These are phyloP conservation scores for Caenorhabditis parvicauda DNA, from an alignment of 2,888 invertebrate species.

Conservation along the genomic window DNA sequence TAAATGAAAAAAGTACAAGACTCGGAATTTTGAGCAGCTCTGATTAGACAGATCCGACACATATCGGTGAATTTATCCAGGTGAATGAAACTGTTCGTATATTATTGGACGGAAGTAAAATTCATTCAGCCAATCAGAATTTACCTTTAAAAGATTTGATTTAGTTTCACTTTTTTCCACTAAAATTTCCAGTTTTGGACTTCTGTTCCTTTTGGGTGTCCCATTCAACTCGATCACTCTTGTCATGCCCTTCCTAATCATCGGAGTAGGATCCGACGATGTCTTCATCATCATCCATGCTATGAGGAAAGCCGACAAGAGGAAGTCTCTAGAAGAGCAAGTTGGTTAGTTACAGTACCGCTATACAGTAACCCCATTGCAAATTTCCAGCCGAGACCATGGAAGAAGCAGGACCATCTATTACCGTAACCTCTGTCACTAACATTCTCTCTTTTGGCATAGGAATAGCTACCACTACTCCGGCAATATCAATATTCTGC, in stretches of 20 bases:
- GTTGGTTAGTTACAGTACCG: slow-evolving; percentile 35
- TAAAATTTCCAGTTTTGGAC: slow-evolving; percentile 37
- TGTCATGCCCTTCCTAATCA: slow-evolving; percentile 55
- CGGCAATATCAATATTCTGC: slow-evolving; percentile 50
- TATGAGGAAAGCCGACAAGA: slow-evolving; percentile 43
- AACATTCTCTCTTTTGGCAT: slow-evolving; percentile 50
- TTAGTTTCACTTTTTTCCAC: no score
- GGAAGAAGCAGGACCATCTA: slow-evolving; percentile 51
- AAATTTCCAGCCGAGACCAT: slow-evolving; percentile 41
- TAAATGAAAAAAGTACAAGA: no score
- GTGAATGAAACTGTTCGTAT: no score
- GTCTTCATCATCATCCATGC: slow-evolving; percentile 55
- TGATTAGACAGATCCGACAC: no score
- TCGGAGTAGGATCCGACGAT: slow-evolving; percentile 53
- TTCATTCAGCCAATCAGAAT: no score
- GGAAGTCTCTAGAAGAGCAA: slow-evolving; percentile 34
- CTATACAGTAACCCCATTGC: no score
- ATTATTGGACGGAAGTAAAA: no score
- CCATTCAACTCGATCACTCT: slow-evolving; percentile 52
- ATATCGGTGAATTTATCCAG: no score
- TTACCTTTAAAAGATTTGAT: no score
- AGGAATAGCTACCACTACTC: slow-evolving; percentile 43
- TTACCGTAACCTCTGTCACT: slow-evolving; percentile 50
- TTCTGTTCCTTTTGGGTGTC: slow-evolving; percentile 39
- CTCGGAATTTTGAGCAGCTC: no score